Evolutionary conservation across 2,888 invertebrate genomes (phyloP), one percentile per base, ranked within the genome.

Genomic region (Morpho achilles): DNA sequence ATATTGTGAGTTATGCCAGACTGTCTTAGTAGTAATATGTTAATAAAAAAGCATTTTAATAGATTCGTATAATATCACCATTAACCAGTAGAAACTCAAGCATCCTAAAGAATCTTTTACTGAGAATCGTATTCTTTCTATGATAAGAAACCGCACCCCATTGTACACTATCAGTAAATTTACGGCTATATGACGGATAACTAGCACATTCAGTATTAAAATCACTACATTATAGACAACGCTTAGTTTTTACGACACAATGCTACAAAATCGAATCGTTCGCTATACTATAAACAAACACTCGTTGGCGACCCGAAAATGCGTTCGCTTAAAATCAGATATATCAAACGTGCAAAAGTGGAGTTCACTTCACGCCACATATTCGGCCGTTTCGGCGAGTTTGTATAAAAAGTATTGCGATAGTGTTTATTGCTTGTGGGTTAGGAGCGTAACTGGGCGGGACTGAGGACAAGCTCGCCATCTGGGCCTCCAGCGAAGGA

Each of bases 381-480:
- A 76, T 48, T 54, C 42, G 48, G 45, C 48, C 23, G 47, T 22
- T 42, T 45, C 68, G 70, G 74, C 72, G 68, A 71, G 62, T 67
- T 66, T 61, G 66, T 73, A 75, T 73, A 74, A 72, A 77, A 69
- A 76, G 70, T 81, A 76, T 80, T 78, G 82, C 78, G 76, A 72
- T 59, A 63, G 48, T 32, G 67, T 74, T 79, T 85, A 84, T 85
- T 84, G 84, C 83, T 85, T 80, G 75, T 64, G 73, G 74, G 83
- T 82, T 91, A 91, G 79, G 91, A 90, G 82, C 92, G 92, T 72
- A 93, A 84, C 75, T 93, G 93, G 65, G 93, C 91, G 67, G 93
- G 93, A 73, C 93, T 93, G 70, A 93, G 91, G 63, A 93, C 92
- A 64, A 93, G 92, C 66, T 93, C 93, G 73, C 87, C 88, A 84